Evolutionary conservation across 2,888 invertebrate species (phyloP).

Genomic region (Carpatolechia fugitivella): DNA sequence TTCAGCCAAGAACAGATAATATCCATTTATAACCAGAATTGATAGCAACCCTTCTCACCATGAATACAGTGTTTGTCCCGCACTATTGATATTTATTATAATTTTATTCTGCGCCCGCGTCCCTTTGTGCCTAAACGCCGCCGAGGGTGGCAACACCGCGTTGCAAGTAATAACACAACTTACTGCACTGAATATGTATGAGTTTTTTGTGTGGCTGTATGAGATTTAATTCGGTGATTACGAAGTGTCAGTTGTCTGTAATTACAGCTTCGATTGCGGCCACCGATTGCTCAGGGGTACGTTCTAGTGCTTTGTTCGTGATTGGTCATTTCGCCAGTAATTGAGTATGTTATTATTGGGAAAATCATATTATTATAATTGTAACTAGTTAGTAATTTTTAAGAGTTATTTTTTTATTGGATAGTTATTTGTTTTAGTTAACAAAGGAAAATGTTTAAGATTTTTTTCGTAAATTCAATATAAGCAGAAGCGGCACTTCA

Average conservation of each 20-base stretch:
- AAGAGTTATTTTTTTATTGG: no score
- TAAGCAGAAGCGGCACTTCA: no score
- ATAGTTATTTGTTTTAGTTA: no score
- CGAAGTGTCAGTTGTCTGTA: constrained; percentile 61
- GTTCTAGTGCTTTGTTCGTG: constrained; percentile 21
- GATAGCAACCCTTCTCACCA: constrained; percentile 20
- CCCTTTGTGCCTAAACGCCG: constrained; percentile 70
- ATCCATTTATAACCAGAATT: not conserved
- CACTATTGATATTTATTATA: constrained; percentile 71
- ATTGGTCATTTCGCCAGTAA: not conserved
- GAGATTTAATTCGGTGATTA: constrained; percentile 63
- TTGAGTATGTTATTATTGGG: no score
- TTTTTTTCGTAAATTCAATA: no score
- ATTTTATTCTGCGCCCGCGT: constrained; percentile 72
- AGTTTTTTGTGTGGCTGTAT: constrained; percentile 44
- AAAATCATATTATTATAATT: no score
- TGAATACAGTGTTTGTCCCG: constrained; percentile 27
- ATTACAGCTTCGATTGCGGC: constrained; percentile 45
- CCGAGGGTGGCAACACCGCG: constrained; percentile 55
- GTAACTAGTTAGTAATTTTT: no score
- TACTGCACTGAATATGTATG: constrained; percentile 60
- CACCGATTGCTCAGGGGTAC: constrained; percentile 24
- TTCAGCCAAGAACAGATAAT: no score
- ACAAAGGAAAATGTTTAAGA: no score
- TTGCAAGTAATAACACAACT: constrained; percentile 2